phyloP scores from a whole-genome alignment of 2,888 invertebrate species.

The Drosophila austrosaltans region DNA sequence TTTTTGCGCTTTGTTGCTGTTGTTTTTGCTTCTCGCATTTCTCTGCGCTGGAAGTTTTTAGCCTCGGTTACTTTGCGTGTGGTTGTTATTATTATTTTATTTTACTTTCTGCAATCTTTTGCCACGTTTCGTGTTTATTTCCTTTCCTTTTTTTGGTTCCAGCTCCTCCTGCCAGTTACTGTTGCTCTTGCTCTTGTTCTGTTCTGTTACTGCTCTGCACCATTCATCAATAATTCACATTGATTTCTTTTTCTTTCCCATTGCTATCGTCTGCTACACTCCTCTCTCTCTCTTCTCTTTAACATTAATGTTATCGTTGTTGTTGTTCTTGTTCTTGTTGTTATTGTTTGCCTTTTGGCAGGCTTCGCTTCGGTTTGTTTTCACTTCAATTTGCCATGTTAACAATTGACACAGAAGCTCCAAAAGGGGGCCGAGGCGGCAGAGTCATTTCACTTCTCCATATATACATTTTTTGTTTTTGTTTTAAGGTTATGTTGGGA shows the following conservation, averaged over 20 bases:
- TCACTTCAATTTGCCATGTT: slow-evolving; percentile 53
- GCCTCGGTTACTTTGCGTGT: slow-evolving; percentile 30
- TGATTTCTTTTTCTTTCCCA: slow-evolving; percentile 59
- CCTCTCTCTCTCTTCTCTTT: not conserved
- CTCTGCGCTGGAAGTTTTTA: slow-evolving; percentile 34
- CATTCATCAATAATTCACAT: slow-evolving; percentile 80
- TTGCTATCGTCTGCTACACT: not conserved
- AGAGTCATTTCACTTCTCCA: slow-evolving; percentile 7
- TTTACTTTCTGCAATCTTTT: slow-evolving; percentile 60
- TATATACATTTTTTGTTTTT: not conserved
- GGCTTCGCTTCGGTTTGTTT: slow-evolving; percentile 41
- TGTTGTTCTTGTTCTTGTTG: slow-evolving; percentile 30
- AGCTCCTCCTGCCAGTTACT: slow-evolving; percentile 28
- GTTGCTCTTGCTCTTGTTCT: slow-evolving; percentile 18
- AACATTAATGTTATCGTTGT: slow-evolving; percentile 26
- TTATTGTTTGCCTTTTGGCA: slow-evolving; percentile 43
- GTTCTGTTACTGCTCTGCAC: slow-evolving; percentile 42
- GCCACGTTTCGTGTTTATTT: slow-evolving; percentile 59
- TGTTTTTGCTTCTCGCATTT: slow-evolving; percentile 29
- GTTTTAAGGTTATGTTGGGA: slow-evolving; percentile 4
- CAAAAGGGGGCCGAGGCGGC: slow-evolving; percentile 5
- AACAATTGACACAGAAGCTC: slow-evolving; percentile 58
- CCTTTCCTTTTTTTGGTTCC: slow-evolving; percentile 43
- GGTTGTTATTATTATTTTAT: slow-evolving; percentile 67
- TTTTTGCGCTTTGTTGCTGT: slow-evolving; percentile 14